These are phyloP conservation scores for Tichodroma muraria DNA, from an alignment of 2,113 vertebrate genomes.

Conservation along the genomic window DNA sequence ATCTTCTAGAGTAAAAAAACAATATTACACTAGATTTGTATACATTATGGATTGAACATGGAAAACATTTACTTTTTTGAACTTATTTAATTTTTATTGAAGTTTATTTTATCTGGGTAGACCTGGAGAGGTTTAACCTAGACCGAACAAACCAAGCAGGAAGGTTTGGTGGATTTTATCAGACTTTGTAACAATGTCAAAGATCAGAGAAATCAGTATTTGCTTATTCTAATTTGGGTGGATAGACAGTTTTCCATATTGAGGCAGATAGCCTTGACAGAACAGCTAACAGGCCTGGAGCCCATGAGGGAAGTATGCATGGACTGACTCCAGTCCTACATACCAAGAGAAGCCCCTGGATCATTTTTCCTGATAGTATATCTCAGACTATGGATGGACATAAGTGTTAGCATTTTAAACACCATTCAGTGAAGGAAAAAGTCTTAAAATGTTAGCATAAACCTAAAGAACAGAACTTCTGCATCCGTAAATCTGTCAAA, in stretches of 20 bases:
- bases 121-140: background rate
- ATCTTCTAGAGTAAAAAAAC: background rate
- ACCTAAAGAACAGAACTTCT: background rate
- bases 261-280: fast-evolving
- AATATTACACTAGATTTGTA: background rate
- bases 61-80: background rate
- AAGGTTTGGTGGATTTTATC: background rate
- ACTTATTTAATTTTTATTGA: background rate
- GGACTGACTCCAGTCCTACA: background rate
- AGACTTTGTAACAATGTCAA: background rate
- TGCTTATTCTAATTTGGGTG: background rate
- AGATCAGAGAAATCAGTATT: background rate
- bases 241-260: background rate
- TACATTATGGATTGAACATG: background rate
- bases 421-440: background rate
- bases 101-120: background rate
- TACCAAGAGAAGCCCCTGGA: background rate
- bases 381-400: background rate
- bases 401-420: background rate
- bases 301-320: background rate
- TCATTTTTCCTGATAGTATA: background rate
- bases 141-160: background rate
- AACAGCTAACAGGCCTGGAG: background rate
- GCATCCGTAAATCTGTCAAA: background rate
- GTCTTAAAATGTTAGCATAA: background rate